phyloP scores from a whole-genome alignment of 2,797 vertebrate genomes.

The Buceros bicornis region DNA sequence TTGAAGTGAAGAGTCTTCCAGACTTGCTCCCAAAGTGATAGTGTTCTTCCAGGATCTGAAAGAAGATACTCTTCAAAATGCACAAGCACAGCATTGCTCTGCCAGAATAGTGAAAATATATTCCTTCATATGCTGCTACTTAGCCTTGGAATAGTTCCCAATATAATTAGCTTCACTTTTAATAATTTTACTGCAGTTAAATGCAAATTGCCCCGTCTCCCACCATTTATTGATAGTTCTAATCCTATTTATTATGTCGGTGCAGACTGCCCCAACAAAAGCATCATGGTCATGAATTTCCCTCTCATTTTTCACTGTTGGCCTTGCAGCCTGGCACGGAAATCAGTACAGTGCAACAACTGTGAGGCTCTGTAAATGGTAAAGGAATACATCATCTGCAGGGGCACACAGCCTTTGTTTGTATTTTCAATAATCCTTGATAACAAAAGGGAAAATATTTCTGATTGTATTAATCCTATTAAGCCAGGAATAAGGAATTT shows the following conservation, averaged over 20 bases:
- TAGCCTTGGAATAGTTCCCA: neutral
- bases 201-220: neutral
- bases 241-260: neutral
- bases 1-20: neutral
- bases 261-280: neutral
- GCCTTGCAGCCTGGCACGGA: neutral
- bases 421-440: neutral
- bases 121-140: neutral
- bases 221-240: rapidly evolving
- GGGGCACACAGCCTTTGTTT: neutral
- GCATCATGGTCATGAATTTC: neutral
- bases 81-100: neutral
- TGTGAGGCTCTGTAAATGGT: neutral
- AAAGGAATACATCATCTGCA: neutral
- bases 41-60: neutral
- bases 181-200: neutral
- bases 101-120: neutral
- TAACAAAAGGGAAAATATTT: neutral
- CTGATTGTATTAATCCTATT: neutral
- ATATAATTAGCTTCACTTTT: neutral
- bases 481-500: neutral
- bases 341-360: neutral
- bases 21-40: neutral
- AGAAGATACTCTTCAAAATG: neutral
- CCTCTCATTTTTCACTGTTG: neutral